Base-by-base conservation (phyloP, 2,888 invertebrate species). In the Drosophila longiperda region DNA sequence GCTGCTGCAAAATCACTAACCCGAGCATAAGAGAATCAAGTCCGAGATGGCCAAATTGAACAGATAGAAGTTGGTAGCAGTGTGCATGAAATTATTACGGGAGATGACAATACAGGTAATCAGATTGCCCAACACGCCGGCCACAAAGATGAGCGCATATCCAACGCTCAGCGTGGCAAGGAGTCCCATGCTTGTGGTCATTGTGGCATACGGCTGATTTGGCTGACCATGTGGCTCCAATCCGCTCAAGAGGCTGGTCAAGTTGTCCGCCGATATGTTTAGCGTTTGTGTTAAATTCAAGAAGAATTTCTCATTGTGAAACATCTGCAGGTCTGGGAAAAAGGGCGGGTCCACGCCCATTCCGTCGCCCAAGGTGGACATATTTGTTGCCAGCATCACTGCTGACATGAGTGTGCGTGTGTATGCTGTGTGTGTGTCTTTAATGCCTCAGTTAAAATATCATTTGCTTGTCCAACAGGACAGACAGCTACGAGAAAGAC, bases 21-120 rank as follows among this genome's bases (percentile, higher is more conserved):
- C 98, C 71, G 96, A 95, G n/a, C 97, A 93, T 23, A 97, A 93
- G 20, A 97, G 93, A 42, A 97, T 94, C 53, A 98, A 94, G 93
- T 98, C 98, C 42, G 97, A 97, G 69, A 97, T 94, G 11, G 98
- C 97, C 91, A 97, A 94, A 92, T 97, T 97, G 93, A 98, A 97
- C 63, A 98, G 93, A 91, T 98, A 98, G 91, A 96, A 96, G 91
- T 96, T 96, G 1, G 96, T 96, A 6, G 96, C 96, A 29, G 96
- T 96, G 87, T 97, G 97, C 96, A 98, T 97, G 82, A 96, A 96
- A 85, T 96, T 96, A 92, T 97, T 97, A 54, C 95, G 94, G 29
- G 96, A 95, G 82, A 98, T 97, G 57, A 98, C 97, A 77, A 97
- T 94, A 91, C 98, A 97, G 11, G 98, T 98, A 84, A 96, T 96